These are phyloP conservation scores for Plecturocebus donacophilus DNA, from an alignment of 2,113 vertebrate species.

Conservation along the genomic window DNA sequence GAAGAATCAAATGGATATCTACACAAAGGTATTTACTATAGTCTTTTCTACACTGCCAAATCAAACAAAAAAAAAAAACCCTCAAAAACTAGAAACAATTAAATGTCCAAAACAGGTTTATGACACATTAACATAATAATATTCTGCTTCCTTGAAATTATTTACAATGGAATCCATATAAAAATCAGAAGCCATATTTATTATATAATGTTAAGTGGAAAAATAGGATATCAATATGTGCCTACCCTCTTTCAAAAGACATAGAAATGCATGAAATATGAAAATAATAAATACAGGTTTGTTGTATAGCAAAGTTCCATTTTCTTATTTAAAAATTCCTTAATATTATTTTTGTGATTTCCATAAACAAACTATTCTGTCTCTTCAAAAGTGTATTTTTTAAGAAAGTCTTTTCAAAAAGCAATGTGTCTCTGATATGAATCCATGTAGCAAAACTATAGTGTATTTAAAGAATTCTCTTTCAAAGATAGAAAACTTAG, in stretches of 20 bases:
- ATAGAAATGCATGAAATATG: not conserved
- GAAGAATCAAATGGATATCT: not conserved
- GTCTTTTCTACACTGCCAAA: not conserved
- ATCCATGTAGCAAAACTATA: slow-evolving; percentile 15
- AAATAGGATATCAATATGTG: not conserved
- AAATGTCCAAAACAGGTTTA: slow-evolving; percentile 21
- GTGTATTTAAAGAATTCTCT: slow-evolving; percentile 18
- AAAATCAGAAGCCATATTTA: not conserved
- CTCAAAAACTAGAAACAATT: slow-evolving; percentile 12
- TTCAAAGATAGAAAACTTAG: not conserved
- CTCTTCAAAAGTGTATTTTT: slow-evolving; percentile 37
- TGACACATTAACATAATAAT: not conserved
- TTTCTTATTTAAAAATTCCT: not conserved
- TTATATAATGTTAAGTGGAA: not conserved
- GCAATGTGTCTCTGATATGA: not conserved
- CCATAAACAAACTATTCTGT: slow-evolving; percentile 18
- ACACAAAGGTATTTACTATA: not conserved
- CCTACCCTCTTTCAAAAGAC: not conserved
- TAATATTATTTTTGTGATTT: slow-evolving; percentile 22
- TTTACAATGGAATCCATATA: not conserved
- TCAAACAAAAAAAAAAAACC: not conserved
- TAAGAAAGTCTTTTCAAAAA: slow-evolving; percentile 10
- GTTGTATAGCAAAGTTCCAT: not conserved
- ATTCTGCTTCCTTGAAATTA: slow-evolving; percentile 20
- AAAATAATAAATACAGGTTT: slow-evolving; percentile 23